phyloP scores from a whole-genome alignment of 1,140 invertebrate genomes.

The Sminthurides bifidus region DNA sequence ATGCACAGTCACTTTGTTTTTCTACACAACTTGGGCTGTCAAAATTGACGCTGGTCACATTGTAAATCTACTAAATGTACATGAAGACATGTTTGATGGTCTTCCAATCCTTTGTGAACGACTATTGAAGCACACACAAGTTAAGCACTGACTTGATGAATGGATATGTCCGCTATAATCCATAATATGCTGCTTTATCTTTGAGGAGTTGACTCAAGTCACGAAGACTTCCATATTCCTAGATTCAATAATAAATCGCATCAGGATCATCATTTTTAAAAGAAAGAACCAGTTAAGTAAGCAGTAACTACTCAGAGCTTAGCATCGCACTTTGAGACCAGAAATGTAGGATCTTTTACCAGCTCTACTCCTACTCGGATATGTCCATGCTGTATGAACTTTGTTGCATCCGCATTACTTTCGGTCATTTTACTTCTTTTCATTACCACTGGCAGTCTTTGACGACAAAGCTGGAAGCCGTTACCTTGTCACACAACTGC shows the following conservation, averaged over 20 bases:
- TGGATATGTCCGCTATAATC: conserved; percentile 89
- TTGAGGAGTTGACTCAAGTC: conserved; percentile 93
- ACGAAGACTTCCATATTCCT: conserved; percentile 93
- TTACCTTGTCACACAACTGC: conserved; percentile 64
- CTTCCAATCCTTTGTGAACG: too few relatives aligned
- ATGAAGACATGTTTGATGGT: too few relatives aligned
- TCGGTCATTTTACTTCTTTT: conserved; percentile 82
- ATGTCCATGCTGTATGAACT: conserved; percentile 94
- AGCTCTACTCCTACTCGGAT: conserved; percentile 88
- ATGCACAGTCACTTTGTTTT: too few relatives aligned
- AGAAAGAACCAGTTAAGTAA: too few relatives aligned
- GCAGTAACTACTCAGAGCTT: too few relatives aligned
- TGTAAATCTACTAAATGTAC: too few relatives aligned
- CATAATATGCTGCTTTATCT: conserved; percentile 81
- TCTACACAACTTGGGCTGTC: too few relatives aligned
- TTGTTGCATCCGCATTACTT: conserved; percentile 69
- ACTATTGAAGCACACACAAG: too few relatives aligned
- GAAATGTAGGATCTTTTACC: conserved; percentile 92
- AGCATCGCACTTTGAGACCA: conserved; percentile 83
- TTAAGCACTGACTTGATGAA: too few relatives aligned
- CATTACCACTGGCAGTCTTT: conserved; percentile 86
- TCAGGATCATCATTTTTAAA: neutral
- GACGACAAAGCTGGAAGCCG: conserved; percentile 79
- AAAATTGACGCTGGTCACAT: too few relatives aligned
- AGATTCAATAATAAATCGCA: conserved; percentile 5